Conservation (phyloP, 2,113 vertebrate genomes). For the Motacilla alba region DNA sequence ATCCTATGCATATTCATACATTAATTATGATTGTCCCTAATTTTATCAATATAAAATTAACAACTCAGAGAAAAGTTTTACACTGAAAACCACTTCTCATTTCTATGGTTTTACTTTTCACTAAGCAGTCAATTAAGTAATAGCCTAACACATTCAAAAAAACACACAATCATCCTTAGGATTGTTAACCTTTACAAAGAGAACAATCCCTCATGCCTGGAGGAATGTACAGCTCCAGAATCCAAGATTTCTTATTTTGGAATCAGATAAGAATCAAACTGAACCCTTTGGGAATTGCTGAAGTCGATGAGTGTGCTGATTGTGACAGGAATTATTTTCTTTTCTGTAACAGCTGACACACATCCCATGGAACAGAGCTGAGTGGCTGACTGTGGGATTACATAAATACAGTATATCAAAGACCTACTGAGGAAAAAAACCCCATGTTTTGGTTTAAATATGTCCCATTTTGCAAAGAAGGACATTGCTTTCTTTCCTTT, state of each 20-base stretch:
- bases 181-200: not conserved
- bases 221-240: not conserved
- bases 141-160: not conserved
- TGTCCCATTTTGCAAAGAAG: not conserved
- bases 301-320: rapidly evolving
- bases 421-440: not conserved
- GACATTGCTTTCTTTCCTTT: not conserved
- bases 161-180: not conserved
- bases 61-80: not conserved
- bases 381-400: not conserved
- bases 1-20: not conserved
- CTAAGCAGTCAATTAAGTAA: not conserved
- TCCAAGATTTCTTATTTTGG: not conserved
- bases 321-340: not conserved
- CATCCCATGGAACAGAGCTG: not conserved
- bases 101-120: not conserved
- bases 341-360: not conserved
- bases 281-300: not conserved
- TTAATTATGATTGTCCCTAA: not conserved
- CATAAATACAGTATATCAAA: not conserved
- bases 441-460: not conserved
- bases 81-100: not conserved
- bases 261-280: not conserved
- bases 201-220: not conserved
- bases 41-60: not conserved